These are phyloP conservation scores for Synergus itoensis DNA, from an alignment of 2,888 invertebrate species.

Conservation along the genomic window DNA sequence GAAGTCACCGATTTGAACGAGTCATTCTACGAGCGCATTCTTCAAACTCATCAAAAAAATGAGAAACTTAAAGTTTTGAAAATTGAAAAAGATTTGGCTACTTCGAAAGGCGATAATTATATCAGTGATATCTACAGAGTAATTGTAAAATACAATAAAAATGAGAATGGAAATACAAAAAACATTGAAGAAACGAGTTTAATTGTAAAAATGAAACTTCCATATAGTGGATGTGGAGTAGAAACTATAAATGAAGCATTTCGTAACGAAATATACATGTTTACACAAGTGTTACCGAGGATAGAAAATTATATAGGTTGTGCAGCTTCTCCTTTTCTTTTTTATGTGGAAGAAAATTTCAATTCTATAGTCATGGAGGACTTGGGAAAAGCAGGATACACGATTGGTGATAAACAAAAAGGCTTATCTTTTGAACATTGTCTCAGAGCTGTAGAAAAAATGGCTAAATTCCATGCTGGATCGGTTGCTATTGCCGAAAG, in stretches of 20 bases:
- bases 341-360: background rate
- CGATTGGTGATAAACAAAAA: constrained; percentile 55
- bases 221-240: background rate
- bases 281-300: background rate
- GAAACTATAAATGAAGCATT: background rate
- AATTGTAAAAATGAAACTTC: background rate
- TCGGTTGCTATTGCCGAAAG: constrained; percentile 60
- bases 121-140: constrained; percentile 20
- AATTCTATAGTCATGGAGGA: constrained; percentile 61
- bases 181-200: background rate
- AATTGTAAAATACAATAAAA: background rate
- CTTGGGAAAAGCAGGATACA: constrained; percentile 52
- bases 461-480: constrained; percentile 65
- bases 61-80: background rate
- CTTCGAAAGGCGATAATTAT: constrained; percentile 19
- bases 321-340: background rate
- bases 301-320: constrained; percentile 10
- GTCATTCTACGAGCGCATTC: constrained; percentile 16
- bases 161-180: background rate
- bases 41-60: background rate
- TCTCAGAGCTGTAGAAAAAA: constrained; percentile 51
- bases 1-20: background rate
- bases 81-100: background rate
- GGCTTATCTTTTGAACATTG: constrained; percentile 59
- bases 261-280: background rate